These are phyloP conservation scores for Thalassaphorura encarpata DNA, from an alignment of 1,140 invertebrate species.

Conservation along the genomic window DNA sequence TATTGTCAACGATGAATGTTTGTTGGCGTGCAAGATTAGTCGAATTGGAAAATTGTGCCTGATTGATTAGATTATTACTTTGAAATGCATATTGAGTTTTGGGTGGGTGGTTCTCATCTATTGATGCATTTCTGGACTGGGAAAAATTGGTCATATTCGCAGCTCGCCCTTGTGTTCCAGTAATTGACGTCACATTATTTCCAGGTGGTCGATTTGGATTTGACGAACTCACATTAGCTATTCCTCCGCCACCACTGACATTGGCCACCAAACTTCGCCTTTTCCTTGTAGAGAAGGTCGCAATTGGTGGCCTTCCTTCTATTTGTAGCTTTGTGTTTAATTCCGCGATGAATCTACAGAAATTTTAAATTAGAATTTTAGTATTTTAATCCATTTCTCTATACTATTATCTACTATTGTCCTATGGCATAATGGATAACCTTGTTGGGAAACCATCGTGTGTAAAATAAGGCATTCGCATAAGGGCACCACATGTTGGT, in stretches of 20 bases:
- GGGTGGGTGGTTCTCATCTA: neutral
- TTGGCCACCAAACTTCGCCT: constrained; percentile 8
- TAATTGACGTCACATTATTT: too few species aligned
- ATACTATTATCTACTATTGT: neutral
- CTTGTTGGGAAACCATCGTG: constrained; percentile 29
- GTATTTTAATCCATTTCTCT: too few species aligned
- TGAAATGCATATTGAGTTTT: constrained; percentile 12
- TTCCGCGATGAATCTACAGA: constrained; percentile 26
- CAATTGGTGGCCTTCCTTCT: constrained; percentile 21
- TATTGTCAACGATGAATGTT: constrained; percentile 19
- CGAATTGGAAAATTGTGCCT: constrained; percentile 5
- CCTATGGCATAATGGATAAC: neutral
- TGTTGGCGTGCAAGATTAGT: constrained; percentile 12
- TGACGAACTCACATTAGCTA: constrained; percentile 12
- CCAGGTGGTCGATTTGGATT: neutral
- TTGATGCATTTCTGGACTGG: neutral
- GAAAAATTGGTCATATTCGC: neutral
- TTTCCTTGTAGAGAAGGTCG: constrained; percentile 22
- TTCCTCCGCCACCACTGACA: neutral
- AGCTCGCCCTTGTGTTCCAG: neutral
- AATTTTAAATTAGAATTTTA: neutral
- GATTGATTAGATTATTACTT: constrained; percentile 12
- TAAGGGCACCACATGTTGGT: constrained; percentile 24
- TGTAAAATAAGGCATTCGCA: constrained; percentile 29
- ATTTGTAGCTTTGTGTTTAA: constrained; percentile 27